Base-by-base conservation (phyloP, 1,140 invertebrate species). In the Hestina assimilis region DNA sequence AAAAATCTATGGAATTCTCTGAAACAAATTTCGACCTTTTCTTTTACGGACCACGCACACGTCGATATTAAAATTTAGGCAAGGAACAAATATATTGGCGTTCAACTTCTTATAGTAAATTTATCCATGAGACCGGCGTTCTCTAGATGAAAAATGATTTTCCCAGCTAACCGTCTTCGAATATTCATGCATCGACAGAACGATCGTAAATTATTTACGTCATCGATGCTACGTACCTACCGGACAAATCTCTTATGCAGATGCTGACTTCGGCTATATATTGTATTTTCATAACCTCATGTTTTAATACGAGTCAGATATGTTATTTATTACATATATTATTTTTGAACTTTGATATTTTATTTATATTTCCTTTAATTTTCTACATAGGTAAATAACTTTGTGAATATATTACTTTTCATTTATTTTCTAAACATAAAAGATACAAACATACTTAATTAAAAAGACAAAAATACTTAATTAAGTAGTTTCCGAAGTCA, bases 51-150 rank as follows among this genome's bases (percentile, higher is more conserved):
- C 72, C 71, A 71, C 68, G 68, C 66, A 75, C 64, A 76, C 64
- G 63, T 77, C 69, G 75, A 77, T 80, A 83, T 83, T 77, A 79
- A 78, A 79, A 78, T 80, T 75, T 70, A 69, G 63, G 35, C 62
- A 51, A 77, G 70, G 67, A 66, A 82, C 76, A 70, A 84, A 83
- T 80, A 83, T 79, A 81, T 75, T 59, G 69, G 47, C 65, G 71
- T 75, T 79, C 72, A 80, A 83, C 69, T 82, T 82, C 75, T 72
- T 65, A 80, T 68, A 75, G 72, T 75, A 81, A 82, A 83, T 77
- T 75, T 60, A 71, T 74, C 67, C 47, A 65, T 47, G 59, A 66
- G 64, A 65, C 59, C 53, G 57, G 66, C 70, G 73, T 76, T 69
- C 67, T 71, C 56, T 53, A 69, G 64, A 80, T 83, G 79, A 83